A percentile compares a stretch with the other conserved stretches of the same genome.
phyloP scores from a whole-genome alignment of 1,140 invertebrate genomes.

The Panagrolaimus sp. region DNA sequence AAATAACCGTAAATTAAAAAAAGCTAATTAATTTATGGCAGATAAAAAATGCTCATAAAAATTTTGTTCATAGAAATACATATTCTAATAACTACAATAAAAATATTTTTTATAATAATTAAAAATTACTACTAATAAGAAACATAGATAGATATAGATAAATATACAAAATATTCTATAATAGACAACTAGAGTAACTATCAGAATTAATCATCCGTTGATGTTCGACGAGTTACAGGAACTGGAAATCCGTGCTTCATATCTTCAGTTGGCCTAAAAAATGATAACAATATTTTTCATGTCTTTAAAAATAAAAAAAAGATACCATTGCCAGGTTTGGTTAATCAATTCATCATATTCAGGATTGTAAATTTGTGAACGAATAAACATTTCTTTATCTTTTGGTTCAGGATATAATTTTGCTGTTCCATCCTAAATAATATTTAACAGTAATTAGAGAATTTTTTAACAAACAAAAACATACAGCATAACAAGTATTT shows the following conservation, averaged over 20 bases:
- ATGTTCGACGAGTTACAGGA: slow-evolving; percentile 27
- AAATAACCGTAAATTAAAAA: too few species aligned
- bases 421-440: slow-evolving; percentile 61
- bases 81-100: too few species aligned
- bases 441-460: background rate
- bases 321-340: slow-evolving; percentile 62
- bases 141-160: too few species aligned
- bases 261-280: slow-evolving; percentile 18
- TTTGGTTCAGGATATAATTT: slow-evolving; percentile 62
- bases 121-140: too few species aligned
- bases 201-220: slow-evolving; percentile 26
- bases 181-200: too few species aligned
- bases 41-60: too few species aligned
- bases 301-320: too few species aligned
- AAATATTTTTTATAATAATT: too few species aligned
- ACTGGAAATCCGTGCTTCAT: slow-evolving; percentile 56
- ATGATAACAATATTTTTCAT: too few species aligned
- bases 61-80: too few species aligned
- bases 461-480: background rate
- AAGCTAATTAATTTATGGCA: too few species aligned
- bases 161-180: too few species aligned
- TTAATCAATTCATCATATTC: slow-evolving; percentile 63
- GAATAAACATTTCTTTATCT: slow-evolving; percentile 62
- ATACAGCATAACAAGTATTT: slow-evolving; percentile 73
- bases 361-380: slow-evolving; percentile 61